A percentile compares a stretch with the other conserved stretches of the same genome.
Conservation (phyloP, 2,888 invertebrate species). For the Tenthredo mesomela region DNA sequence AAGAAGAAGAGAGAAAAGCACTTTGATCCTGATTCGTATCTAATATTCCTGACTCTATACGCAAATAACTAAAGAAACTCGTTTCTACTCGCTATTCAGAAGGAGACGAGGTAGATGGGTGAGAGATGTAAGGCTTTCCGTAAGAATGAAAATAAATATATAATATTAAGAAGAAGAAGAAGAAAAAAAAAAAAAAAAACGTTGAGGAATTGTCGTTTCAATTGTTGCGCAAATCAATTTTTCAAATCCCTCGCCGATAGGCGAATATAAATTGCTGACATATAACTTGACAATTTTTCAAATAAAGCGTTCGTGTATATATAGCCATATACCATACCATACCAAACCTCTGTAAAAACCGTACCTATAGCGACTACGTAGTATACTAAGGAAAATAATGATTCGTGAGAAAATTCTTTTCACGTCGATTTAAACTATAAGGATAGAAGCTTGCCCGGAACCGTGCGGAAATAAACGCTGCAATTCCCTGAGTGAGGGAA, state of each 20-base stretch:
- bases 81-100: constrained; percentile 11
- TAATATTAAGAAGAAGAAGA: neutral
- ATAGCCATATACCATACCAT: too few relatives aligned
- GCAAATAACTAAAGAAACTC: constrained; percentile 1
- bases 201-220: neutral
- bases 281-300: neutral
- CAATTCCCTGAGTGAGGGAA: neutral
- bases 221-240: neutral
- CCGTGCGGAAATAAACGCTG: constrained; percentile 27
- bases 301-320: neutral
- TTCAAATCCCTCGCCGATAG: neutral
- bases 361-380: neutral
- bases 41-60: constrained; percentile 33
- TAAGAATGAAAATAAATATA: neutral
- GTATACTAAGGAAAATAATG: neutral
- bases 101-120: neutral
- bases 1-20: constrained; percentile 2
- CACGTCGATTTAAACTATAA: neutral
- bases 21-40: constrained; percentile 34
- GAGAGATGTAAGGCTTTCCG: neutral
- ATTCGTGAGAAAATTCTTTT: constrained; percentile 11
- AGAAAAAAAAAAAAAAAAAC: neutral
- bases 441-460: neutral
- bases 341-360: neutral
- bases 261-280: constrained; percentile 15